phyloP scores from a whole-genome alignment of 2,888 invertebrate species.

The Pteria penguin region DNA sequence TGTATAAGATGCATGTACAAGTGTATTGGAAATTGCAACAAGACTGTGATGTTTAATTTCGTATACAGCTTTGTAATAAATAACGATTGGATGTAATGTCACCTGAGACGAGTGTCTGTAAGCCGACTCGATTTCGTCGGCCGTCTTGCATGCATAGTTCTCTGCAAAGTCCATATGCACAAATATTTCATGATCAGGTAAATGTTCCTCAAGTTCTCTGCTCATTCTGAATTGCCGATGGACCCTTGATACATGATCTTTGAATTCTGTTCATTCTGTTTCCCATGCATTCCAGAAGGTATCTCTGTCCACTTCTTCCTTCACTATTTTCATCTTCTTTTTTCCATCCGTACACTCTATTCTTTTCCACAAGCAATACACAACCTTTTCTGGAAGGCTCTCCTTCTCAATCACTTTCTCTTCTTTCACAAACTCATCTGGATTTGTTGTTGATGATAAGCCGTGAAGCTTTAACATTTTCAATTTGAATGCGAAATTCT shows the following conservation, averaged over 20 bases:
- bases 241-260: constrained; percentile 27
- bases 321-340: constrained; percentile 39
- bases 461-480: constrained; percentile 30
- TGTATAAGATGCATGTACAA: constrained; percentile 44
- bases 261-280: constrained; percentile 22
- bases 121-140: constrained; percentile 46
- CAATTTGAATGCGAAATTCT: constrained; percentile 38
- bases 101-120: constrained; percentile 40
- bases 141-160: constrained; percentile 44
- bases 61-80: neutral
- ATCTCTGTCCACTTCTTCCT: constrained; percentile 17
- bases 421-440: constrained; percentile 36
- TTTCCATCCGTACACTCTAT: constrained; percentile 39
- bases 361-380: constrained; percentile 36
- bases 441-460: constrained; percentile 30
- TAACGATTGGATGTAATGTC: constrained; percentile 44
- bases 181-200: constrained; percentile 38
- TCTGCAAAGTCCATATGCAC: constrained; percentile 54
- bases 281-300: constrained; percentile 14
- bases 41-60: constrained; percentile 41
- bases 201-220: constrained; percentile 30
- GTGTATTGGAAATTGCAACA: constrained; percentile 45
- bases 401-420: constrained; percentile 12
- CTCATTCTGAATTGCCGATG: constrained; percentile 27
- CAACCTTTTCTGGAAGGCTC: constrained; percentile 25